These are phyloP conservation scores for Hipparchia semele DNA, from an alignment of 2,888 invertebrate species.

Conservation along the genomic window DNA sequence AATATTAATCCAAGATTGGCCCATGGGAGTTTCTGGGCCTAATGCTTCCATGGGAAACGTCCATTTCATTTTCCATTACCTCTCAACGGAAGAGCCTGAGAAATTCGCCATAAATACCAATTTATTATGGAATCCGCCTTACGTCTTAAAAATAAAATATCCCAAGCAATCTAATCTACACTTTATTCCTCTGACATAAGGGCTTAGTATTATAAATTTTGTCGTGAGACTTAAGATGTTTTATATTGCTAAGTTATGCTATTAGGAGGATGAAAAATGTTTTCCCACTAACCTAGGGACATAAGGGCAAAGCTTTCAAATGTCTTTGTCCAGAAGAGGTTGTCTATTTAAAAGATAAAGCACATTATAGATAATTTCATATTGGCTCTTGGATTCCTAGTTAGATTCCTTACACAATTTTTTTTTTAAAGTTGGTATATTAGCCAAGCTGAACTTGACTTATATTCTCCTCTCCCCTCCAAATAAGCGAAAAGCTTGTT, in stretches of 20 bases:
- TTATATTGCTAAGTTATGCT: neutral
- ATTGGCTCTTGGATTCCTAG: too few relatives aligned
- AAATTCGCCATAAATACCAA: slow-evolving; percentile 40
- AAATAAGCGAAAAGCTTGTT: too few relatives aligned
- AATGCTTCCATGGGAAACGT: slow-evolving; percentile 25
- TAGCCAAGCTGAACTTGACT: too few relatives aligned
- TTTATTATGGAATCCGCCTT: slow-evolving; percentile 31
- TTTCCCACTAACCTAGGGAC: slow-evolving; percentile 21
- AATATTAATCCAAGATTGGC: slow-evolving; percentile 19
- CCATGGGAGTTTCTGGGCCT: slow-evolving; percentile 10
- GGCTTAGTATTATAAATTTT: slow-evolving; percentile 3
- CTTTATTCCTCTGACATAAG: neutral
- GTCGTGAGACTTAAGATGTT: neutral
- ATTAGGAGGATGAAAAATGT: slow-evolving; percentile 30
- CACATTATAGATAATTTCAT: too few relatives aligned
- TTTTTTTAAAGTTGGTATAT: too few relatives aligned
- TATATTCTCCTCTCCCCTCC: too few relatives aligned
- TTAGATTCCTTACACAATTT: too few relatives aligned
- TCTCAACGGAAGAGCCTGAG: slow-evolving; percentile 26
- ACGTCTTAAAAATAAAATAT: slow-evolving; percentile 14
- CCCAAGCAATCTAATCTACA: slow-evolving; percentile 9
- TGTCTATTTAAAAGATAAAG: neutral
- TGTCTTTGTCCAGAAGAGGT: slow-evolving; percentile 19
- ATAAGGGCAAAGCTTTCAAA: slow-evolving; percentile 22
- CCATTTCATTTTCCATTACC: slow-evolving; percentile 35